Evolutionary conservation across 92 coral and sea anemone genomes (phyloP).

Genomic region (Paragorgia papillata): DNA sequence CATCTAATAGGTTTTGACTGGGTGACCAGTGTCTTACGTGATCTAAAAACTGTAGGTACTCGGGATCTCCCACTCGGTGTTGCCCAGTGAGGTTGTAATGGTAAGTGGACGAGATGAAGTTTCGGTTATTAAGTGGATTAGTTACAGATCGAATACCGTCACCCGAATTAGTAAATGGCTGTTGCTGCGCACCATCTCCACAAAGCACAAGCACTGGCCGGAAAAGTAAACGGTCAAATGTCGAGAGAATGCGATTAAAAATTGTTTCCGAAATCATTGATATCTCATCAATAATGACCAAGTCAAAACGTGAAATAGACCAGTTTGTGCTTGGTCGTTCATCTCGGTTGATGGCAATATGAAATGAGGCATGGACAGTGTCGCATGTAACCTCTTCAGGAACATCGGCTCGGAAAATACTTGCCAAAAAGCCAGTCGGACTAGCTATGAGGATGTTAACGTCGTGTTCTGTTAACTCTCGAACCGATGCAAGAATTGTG

Average conservation of each 20-base stretch:
- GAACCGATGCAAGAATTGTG: background rate
- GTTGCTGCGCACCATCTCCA: slow-evolving; percentile 15
- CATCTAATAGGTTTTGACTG: no score
- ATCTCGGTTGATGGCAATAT: background rate
- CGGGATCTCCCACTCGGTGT: background rate
- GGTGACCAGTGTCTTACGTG: no score
- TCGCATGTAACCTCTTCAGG: background rate
- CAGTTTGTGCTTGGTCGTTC: slow-evolving; percentile 11
- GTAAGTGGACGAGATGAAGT: background rate
- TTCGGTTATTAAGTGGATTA: background rate
- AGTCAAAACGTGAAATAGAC: slow-evolving; percentile 8
- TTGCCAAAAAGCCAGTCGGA: slow-evolving; percentile 16
- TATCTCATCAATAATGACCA: slow-evolving; percentile 29
- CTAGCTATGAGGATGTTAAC: background rate
- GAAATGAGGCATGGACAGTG: slow-evolving; percentile 38
- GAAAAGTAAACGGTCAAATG: background rate
- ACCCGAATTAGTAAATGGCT: background rate
- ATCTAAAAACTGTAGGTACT: no score
- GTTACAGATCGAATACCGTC: background rate
- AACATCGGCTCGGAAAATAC: slow-evolving; percentile 1
- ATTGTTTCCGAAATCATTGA: slow-evolving; percentile 12
- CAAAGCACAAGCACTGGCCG: slow-evolving; percentile 8
- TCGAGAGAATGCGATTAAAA: background rate
- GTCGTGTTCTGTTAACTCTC: background rate
- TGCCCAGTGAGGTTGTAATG: slow-evolving; percentile 16